Evolutionary conservation across 2,113 vertebrate genomes (phyloP).

Genomic region (Lanius collurio): DNA sequence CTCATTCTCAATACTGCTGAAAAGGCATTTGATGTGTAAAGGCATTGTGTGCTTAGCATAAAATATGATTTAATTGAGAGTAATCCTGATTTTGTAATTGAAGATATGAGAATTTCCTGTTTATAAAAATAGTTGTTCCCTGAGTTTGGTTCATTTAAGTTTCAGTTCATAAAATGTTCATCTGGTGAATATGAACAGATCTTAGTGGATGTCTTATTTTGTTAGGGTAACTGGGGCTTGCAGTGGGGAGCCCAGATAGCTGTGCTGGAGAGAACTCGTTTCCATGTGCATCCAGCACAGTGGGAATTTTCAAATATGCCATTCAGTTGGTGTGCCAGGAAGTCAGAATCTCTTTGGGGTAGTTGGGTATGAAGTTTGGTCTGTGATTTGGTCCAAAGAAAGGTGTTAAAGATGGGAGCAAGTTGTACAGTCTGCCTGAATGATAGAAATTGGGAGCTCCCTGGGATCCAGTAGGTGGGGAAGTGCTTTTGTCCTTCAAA

Average conservation of each 20-base stretch:
- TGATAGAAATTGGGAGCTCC: neutral
- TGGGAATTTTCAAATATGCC: rapidly evolving
- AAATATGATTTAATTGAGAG: neutral
- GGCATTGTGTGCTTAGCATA: neutral
- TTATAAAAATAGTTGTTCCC: neutral
- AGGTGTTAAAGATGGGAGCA: neutral
- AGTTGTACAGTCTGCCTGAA: neutral
- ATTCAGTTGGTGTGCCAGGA: neutral
- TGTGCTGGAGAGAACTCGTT: neutral
- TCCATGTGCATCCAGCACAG: neutral
- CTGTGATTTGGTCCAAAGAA: neutral
- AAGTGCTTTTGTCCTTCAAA: neutral
- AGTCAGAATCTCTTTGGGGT: neutral
- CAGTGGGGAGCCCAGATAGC: neutral
- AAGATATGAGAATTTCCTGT: neutral
- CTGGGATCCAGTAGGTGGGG: neutral
- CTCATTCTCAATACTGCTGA: neutral
- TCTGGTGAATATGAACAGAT: neutral
- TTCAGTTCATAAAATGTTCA: neutral
- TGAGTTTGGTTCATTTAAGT: neutral
- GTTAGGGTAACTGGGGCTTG: neutral
- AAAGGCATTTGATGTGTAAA: neutral
- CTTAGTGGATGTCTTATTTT: neutral
- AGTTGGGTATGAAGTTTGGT: neutral
- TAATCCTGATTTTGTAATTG: neutral